Evolutionary conservation across 2,888 invertebrate genomes (phyloP), one percentile per base, ranked within the genome.

Genomic region (Geotrupes spiniger): DNA sequence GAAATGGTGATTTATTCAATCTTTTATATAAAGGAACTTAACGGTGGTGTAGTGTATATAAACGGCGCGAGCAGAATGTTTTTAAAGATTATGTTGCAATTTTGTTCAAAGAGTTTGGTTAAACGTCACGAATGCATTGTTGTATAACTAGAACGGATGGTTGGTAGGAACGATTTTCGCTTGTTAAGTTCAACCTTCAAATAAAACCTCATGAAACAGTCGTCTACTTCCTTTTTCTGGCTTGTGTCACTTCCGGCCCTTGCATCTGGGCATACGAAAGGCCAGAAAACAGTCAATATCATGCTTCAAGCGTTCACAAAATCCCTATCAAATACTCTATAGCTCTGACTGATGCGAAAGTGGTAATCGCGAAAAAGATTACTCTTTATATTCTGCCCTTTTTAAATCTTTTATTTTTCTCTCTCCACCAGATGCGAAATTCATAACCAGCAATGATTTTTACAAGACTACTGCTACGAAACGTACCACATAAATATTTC

Each of bases 181-280:
- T 63, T 63, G 63, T 63, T 62, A 62, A 61, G 60, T 62, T 62
- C 62, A 58, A 58, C 60, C 63, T 63, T 62, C 63, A 60, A 63
- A 65, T 65, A 61, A 65, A 64, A 63, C 62, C 63, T 61, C 63
- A 58, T 59, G 62, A 60, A 64, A 63, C 59, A 63, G 62, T 60
- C 63, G 60, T 55, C 58, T 58, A 55, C 62, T 63, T 64, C 63
- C 65, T 62, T 60, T 64, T 62, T 62, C 61, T 62, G 61, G 59
- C 60, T 58, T 60, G 61, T 64, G 63, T 62, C 61, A 63, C 63
- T 63, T 64, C 65, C 65, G 61, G 57, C 53, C 58, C 56, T 53
- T 61, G 54, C 55, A 52, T 56, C 53, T 56, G 55, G 53, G 45
- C 51, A 53, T 50, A 53, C 54, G 50, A 54, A 58, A 57, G 53